These are phyloP conservation scores for Acanthosepion pharaonis DNA, from an alignment of 2,888 invertebrate genomes.

Conservation along the genomic window DNA sequence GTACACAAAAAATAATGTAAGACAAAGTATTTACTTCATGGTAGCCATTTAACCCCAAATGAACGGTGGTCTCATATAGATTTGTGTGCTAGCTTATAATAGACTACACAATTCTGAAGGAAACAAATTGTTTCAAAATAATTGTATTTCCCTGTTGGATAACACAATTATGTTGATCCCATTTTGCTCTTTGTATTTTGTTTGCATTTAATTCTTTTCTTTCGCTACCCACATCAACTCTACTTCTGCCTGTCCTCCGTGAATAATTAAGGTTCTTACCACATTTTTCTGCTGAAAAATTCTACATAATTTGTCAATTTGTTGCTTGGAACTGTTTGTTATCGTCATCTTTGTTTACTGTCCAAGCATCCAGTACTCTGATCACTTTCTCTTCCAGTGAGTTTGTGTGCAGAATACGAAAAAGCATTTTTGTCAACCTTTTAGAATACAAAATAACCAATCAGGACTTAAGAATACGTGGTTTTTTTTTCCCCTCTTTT, in stretches of 20 bases:
- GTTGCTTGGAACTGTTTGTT: conserved; percentile 33
- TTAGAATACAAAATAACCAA: conserved; percentile 33
- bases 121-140: background rate
- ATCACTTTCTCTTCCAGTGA: background rate
- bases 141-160: background rate
- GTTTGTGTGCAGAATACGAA: conserved; percentile 9
- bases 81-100: background rate
- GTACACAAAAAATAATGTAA: no score
- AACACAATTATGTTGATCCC: background rate
- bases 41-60: no score
- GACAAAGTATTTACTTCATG: no score
- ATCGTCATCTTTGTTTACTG: background rate
- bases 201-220: background rate
- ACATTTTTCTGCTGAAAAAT: background rate
- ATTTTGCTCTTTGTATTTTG: background rate
- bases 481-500: background rate
- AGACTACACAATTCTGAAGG: background rate
- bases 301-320: conserved; percentile 23
- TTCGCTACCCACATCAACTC: background rate
- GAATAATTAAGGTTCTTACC: background rate
- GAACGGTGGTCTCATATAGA: no score
- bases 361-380: background rate
- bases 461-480: background rate
- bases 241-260: background rate
- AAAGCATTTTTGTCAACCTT: conserved; percentile 33